Base-by-base conservation (phyloP, 2,888 invertebrate species). In the Pachymerium ferrugineum region DNA sequence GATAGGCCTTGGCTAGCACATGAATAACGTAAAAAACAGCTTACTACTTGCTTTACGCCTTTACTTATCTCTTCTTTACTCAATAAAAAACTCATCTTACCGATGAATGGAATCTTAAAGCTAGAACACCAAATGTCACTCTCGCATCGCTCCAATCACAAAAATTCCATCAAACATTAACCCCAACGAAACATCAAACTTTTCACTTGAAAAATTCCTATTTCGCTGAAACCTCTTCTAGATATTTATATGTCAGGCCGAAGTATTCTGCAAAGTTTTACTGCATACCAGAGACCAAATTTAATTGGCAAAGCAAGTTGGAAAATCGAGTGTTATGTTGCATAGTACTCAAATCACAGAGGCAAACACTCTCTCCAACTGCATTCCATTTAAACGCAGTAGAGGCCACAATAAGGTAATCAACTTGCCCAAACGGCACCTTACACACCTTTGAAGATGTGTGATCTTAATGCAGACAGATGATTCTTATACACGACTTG, bases 401-500 rank as follows among this genome's bases (percentile, higher is more conserved):
- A 38, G 38, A 62, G 28, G 62, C 62, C 62, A 62, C 62, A 62
- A 62, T 62, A 14, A 22, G n/a, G 62, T 28, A 62, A 62, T 62
- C 62, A 62, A 62, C 62, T 62, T 62, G 25, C 62, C 1, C 62
- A 25, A 62, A 62, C 28, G 62, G 28, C 62, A 62, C n/a, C 14
- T 62, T 25, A 8, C 62, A 62, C 62, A 62, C 62, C 62, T 62
- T 62, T 62, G 28, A 3, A 25, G 28, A 28, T 28, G 62, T 62
- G 28, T 62, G 28, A 10, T 62, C 62, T 62, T 62, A 62, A 62
- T 62, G 62, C 62, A 62, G 62, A 62, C 28, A 62, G 62, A 62
- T 62, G 62, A 62, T 62, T 25, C 62, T 10, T 28, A 62, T 28
- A 38, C 5, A n/a, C 14, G 25, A 14, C n/a, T 25, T 62, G 62